Percentiles rank a stretch among this genome's conserved stretches.
Conservation (phyloP, 2,797 vertebrate species). For the Sebastes cheni region DNA sequence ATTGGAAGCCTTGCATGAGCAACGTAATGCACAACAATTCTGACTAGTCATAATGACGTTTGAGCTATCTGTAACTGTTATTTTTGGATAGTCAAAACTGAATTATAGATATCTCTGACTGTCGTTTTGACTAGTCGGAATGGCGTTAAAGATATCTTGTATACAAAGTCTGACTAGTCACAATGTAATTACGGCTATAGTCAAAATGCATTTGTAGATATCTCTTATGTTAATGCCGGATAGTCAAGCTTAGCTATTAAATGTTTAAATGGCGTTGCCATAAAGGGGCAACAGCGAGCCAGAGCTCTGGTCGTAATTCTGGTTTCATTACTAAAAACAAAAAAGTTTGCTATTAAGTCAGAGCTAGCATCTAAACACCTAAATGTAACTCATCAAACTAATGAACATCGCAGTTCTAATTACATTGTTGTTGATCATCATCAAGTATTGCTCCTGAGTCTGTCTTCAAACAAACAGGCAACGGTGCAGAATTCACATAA, state of each 20-base stretch:
- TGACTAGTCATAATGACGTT: neutral
- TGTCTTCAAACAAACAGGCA: neutral
- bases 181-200: neutral
- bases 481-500: conserved; percentile 1
- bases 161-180: neutral
- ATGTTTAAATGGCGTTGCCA: neutral
- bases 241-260: neutral
- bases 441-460: neutral
- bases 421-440: neutral
- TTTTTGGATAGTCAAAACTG: neutral
- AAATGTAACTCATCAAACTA: neutral
- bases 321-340: neutral
- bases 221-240: neutral
- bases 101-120: neutral
- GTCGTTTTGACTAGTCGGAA: neutral
- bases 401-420: neutral
- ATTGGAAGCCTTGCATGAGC: neutral
- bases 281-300: neutral
- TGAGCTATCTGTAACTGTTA: neutral
- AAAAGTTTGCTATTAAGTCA: neutral
- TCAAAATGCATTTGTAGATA: neutral
- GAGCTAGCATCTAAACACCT: neutral
- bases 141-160: neutral
- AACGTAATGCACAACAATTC: neutral
- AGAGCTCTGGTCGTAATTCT: neutral